These are phyloP conservation scores for Drosophila buzzatii DNA, from an alignment of 2,888 invertebrate genomes.

Conservation along the genomic window DNA sequence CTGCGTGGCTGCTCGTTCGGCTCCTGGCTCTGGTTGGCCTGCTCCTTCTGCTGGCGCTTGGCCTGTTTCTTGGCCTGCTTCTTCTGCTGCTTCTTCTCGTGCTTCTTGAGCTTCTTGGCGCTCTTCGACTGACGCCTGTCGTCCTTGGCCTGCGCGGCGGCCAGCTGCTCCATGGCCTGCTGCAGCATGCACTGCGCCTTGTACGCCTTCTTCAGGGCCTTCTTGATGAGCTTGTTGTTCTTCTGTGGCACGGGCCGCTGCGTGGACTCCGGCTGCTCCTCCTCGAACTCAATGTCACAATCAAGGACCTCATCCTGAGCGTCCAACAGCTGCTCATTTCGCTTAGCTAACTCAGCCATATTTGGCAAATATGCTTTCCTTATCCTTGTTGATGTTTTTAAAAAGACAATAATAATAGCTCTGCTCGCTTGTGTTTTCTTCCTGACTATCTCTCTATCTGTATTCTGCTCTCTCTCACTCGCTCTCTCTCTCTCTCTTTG, in stretches of 20 bases:
- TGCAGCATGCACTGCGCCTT: slow-evolving; percentile 65
- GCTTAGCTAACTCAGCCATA: slow-evolving; percentile 56
- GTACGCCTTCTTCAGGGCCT: slow-evolving; percentile 66
- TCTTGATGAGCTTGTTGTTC: slow-evolving; percentile 20
- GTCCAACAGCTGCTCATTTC: slow-evolving; percentile 18
- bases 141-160: slow-evolving; percentile 29
- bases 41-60: slow-evolving; percentile 38
- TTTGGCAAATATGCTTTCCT: background rate
- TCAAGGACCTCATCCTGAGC: slow-evolving; percentile 46
- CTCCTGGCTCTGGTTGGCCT: background rate
- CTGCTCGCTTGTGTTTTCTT: background rate
- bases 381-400: background rate
- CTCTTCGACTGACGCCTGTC: slow-evolving; percentile 7
- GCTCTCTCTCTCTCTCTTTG: background rate
- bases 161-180: slow-evolving; percentile 52
- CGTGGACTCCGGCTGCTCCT: slow-evolving; percentile 34
- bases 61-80: slow-evolving; percentile 39
- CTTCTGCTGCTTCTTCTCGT: slow-evolving; percentile 48
- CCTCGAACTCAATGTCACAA: slow-evolving; percentile 38
- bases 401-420: slow-evolving; percentile 1
- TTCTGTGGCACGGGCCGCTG: background rate
- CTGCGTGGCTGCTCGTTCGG: slow-evolving; percentile 22
- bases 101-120: slow-evolving; percentile 37
- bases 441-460: background rate
- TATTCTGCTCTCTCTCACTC: background rate